Evolutionary conservation across 2,888 invertebrate species (phyloP), one percentile per base, ranked within the genome.

Genomic region (Pandemis cinnamomeana): DNA sequence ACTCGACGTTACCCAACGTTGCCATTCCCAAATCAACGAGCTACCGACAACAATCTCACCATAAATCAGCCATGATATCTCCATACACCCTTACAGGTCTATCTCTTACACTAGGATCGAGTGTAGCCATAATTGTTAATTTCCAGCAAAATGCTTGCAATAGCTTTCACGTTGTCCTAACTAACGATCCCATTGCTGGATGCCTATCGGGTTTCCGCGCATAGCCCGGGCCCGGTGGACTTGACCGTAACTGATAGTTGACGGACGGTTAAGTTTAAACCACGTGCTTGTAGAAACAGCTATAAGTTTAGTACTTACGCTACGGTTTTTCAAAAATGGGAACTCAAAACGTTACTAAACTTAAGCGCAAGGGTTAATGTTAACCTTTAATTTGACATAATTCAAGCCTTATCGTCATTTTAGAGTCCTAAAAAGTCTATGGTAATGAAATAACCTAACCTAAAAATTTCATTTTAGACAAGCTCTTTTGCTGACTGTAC

Each of bases 141-240:
- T 92, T 92, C 89, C 85, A 89, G 87, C 89, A 89, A 91, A 91
- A 91, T 91, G 90, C 91, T 82, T 86, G 89, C 91, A 89, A 90
- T 91, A 88, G 91, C 89, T 88, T 88, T 89, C 87, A 85, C 88
- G 85, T 84, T 84, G 87, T 81, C 84, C 90, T 91, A 91, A 93
- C 92, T 93, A 93, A 93, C 92, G 92, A 92, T 89, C 86, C 89
- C 87, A 89, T 91, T 91, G 89, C 86, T 85, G 91, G 91, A 93
- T 93, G 90, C 91, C 93, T 92, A 93, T 93, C 93, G 91, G 88
- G 88, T 93, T 93, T 91, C 93, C 88, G 87, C 83, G 84, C 87
- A 84, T 85, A 84, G 82, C 81, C 77, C 55, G 69, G 82, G 86
- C 77, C 80, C 74, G 79, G 80, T 85, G 36, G 51, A 58, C 36